phyloP scores from a whole-genome alignment of 2,113 vertebrate species.

The Pelecanoides urinatrix region DNA sequence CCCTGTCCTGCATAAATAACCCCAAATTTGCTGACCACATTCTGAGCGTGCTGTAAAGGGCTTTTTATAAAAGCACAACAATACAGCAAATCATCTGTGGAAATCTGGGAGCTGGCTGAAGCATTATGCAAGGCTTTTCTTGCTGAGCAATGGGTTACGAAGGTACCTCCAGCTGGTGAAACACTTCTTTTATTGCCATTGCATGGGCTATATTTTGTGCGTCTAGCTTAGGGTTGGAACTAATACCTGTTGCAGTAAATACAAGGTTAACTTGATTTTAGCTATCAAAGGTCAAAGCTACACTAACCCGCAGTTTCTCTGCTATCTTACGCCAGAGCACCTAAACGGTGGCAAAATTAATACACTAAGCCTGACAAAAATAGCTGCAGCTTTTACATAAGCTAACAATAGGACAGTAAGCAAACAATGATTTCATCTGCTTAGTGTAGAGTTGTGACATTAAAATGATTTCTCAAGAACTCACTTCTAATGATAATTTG shows the following conservation, averaged over 20 bases:
- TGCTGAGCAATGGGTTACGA: neutral
- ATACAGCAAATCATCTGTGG: neutral
- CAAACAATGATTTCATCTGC: neutral
- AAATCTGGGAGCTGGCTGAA: neutral
- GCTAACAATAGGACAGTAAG: neutral
- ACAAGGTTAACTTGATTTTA: neutral
- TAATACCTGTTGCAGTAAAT: neutral
- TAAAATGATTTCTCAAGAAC: neutral
- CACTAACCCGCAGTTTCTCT: neutral
- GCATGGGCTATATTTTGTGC: accelerated
- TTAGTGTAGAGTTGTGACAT: accelerated
- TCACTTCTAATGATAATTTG: neutral
- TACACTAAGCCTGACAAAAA: neutral
- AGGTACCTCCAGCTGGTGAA: neutral
- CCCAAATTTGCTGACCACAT: neutral
- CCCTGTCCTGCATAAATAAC: neutral
- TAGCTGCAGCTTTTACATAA: neutral
- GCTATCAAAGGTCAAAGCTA: neutral
- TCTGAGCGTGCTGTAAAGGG: neutral
- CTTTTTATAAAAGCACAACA: neutral
- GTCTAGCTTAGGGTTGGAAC: neutral
- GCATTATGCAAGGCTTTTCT: neutral
- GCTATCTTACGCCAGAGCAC: neutral
- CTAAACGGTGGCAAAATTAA: neutral
- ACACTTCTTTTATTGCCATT: neutral